Percentiles rank a stretch among this genome's conserved stretches.
phyloP scores from a whole-genome alignment of 2,113 vertebrate genomes.

The Phainopepla nitens region DNA sequence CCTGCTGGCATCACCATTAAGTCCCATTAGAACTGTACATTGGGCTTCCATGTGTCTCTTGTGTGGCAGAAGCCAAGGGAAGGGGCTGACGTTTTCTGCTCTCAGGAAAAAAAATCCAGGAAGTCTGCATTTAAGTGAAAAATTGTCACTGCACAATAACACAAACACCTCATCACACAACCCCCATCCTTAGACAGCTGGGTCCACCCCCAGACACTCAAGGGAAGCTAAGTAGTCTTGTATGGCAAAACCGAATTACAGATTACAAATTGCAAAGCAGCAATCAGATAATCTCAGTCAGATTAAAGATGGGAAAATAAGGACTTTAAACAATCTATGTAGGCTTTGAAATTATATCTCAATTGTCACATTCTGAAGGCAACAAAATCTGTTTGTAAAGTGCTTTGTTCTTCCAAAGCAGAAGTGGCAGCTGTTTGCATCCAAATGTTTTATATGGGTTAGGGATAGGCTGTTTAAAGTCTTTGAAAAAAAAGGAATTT shows the following conservation, averaged over 20 bases:
- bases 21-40: neutral
- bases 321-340: neutral
- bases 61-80: neutral
- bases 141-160: neutral
- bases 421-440: neutral
- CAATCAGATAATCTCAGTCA: neutral
- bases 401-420: neutral
- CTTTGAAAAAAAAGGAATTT: neutral
- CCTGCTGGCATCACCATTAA: neutral
- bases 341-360: neutral
- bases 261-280: neutral
- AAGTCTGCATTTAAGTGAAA: neutral
- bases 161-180: neutral
- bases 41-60: rapidly evolving
- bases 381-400: neutral
- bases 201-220: neutral
- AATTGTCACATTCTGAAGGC: neutral
- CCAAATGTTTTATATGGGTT: neutral
- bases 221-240: neutral
- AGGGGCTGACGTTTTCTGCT: rapidly evolving
- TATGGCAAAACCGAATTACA: neutral
- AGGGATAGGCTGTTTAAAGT: neutral
- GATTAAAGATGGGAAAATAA: neutral
- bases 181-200: neutral
- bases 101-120: rapidly evolving